These are phyloP conservation scores for Synergus umbraculus DNA, from an alignment of 2,888 invertebrate species.

Conservation along the genomic window DNA sequence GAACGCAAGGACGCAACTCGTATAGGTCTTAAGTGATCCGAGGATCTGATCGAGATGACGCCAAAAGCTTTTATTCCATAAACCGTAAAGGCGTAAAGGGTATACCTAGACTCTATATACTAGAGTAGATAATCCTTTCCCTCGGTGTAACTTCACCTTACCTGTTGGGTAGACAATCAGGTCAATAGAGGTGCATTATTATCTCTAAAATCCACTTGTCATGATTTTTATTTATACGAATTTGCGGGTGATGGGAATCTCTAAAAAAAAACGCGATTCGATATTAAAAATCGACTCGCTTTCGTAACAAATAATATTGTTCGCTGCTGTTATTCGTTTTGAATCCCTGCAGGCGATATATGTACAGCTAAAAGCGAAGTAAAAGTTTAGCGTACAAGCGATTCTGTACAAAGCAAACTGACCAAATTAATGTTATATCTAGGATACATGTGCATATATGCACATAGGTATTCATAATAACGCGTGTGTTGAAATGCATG, in stretches of 20 bases:
- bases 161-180: background rate
- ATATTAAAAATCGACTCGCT: no score
- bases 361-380: background rate
- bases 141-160: background rate
- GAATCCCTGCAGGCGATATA: background rate
- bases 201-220: no score
- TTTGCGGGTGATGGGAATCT: no score
- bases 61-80: background rate
- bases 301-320: background rate
- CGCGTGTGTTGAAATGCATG: slow-evolving; percentile 1
- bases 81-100: background rate
- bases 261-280: no score
- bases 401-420: background rate
- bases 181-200: background rate
- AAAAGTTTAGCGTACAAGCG: background rate
- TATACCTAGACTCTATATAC: background rate
- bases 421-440: background rate
- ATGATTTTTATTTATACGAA: no score
- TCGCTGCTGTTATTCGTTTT: background rate
- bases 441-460: background rate
- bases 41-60: background rate
- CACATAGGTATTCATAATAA: background rate
- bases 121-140: background rate
- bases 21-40: background rate
- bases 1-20: background rate